A percentile compares a stretch with the other conserved stretches of the same genome.
Evolutionary conservation across 2,888 invertebrate species (phyloP).

Genomic region (Clitarchus hookeri): DNA sequence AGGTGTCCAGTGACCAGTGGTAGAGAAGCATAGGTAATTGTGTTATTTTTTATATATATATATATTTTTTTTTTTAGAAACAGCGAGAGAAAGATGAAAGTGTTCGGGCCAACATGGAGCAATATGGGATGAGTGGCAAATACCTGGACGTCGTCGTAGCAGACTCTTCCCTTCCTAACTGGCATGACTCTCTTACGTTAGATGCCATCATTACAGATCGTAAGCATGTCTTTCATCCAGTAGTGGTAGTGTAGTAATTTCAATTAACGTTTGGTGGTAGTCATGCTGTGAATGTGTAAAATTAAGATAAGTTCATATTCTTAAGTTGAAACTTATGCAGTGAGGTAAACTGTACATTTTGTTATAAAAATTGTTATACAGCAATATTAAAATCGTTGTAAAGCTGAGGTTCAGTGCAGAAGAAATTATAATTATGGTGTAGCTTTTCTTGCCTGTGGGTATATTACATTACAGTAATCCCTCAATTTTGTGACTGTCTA

Average conservation of each 20-base stretch:
- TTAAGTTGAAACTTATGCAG: too few relatives aligned
- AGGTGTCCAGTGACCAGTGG: not conserved
- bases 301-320: not conserved
- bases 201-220: conserved; percentile 97
- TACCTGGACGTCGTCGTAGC: conserved; percentile 90
- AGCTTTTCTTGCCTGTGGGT: too few relatives aligned
- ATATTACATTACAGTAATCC: too few relatives aligned
- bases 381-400: too few relatives aligned
- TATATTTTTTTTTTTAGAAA: conserved; percentile 47
- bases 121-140: conserved; percentile 75
- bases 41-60: too few relatives aligned
- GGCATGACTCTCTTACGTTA: conserved; percentile 71
- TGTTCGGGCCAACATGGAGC: conserved; percentile 82
- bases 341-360: too few relatives aligned
- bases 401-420: too few relatives aligned
- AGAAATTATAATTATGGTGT: too few relatives aligned
- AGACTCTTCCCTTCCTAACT: conserved; percentile 85
- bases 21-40: not conserved
- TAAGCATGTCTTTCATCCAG: conserved; percentile 57
- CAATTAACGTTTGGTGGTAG: not conserved
- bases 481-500: too few relatives aligned
- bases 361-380: too few relatives aligned
- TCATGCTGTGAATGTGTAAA: conserved; percentile 4
- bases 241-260: not conserved
- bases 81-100: conserved; percentile 73